Evolutionary conservation across 2,888 invertebrate species (phyloP).

Genomic region (Lamellibrachia satsuma): DNA sequence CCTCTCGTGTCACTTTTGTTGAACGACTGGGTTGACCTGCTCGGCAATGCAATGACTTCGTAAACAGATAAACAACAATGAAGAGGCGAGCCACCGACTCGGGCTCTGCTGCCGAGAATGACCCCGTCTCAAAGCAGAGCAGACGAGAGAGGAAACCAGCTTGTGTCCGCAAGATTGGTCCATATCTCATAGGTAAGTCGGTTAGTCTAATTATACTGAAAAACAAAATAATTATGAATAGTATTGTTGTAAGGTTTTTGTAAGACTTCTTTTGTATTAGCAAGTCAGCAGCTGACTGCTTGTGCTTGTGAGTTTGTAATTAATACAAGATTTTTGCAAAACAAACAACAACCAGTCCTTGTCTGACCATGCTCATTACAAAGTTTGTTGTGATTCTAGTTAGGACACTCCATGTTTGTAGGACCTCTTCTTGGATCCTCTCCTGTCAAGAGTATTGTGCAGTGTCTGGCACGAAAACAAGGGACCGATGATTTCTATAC

Average conservation of each 20-base stretch:
- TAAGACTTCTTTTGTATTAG: no score
- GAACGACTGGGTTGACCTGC: not conserved
- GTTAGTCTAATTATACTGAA: not conserved
- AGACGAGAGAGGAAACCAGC: not conserved
- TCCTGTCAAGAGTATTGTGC: conserved; percentile 80
- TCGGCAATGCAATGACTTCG: not conserved
- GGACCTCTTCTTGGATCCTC: conserved; percentile 77
- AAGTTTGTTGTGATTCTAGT: no score
- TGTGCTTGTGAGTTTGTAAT: no score
- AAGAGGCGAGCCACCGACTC: not conserved
- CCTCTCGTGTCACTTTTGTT: not conserved
- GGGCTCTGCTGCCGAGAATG: not conserved
- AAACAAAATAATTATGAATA: not conserved
- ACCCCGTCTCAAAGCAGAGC: not conserved
- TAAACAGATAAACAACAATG: not conserved
- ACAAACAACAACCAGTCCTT: no score
- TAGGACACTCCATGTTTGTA: conserved; percentile 36
- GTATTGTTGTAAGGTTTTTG: no score
- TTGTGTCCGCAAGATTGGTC: conserved; percentile 71
- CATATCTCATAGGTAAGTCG: conserved; percentile 70
- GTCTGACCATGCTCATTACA: no score
- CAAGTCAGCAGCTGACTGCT: no score
- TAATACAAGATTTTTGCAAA: not conserved
- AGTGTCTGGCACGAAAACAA: conserved; percentile 78
- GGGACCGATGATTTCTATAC: conserved; percentile 77